Conservation (phyloP, 1,140 invertebrate genomes). For the Globodera ellingtonae region DNA sequence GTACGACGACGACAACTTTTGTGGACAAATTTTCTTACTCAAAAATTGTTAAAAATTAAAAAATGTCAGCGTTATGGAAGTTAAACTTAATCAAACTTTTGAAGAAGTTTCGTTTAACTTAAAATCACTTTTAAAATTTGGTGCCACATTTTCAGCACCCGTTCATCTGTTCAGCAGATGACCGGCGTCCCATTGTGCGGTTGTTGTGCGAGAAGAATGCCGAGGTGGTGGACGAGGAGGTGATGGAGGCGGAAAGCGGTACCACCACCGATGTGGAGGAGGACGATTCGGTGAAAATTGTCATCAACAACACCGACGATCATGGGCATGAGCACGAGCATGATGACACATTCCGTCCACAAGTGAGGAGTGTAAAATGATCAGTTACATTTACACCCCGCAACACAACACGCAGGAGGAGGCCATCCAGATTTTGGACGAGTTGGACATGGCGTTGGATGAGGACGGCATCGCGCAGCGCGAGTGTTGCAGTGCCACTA, state of each 20-base stretch:
- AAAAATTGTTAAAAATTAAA: too few relatives aligned
- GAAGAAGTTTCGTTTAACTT: too few relatives aligned
- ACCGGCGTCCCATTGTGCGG: constrained; percentile 50
- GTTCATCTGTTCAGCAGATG: constrained; percentile 51
- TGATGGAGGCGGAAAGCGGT: constrained; percentile 41
- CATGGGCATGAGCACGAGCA: neutral
- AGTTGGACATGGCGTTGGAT: constrained; percentile 52
- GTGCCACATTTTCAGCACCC: constrained; percentile 51
- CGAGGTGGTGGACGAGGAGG: constrained; percentile 57
- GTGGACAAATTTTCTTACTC: too few relatives aligned
- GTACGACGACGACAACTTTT: too few relatives aligned
- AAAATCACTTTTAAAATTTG: too few relatives aligned
- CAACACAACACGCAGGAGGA: constrained; percentile 26
- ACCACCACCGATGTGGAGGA: neutral
- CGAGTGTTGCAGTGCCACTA: neutral
- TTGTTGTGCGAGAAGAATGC: constrained; percentile 62
- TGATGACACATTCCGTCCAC: too few relatives aligned
- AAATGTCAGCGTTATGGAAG: too few relatives aligned
- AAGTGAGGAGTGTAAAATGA: neutral
- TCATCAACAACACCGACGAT: neutral
- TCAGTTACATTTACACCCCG: too few relatives aligned
- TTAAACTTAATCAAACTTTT: too few relatives aligned
- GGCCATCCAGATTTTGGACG: constrained; percentile 58
- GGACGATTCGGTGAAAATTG: neutral
- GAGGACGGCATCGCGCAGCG: constrained; percentile 25